These are phyloP conservation scores for Ispidina picta DNA, from an alignment of 2,797 vertebrate genomes.

Conservation along the genomic window DNA sequence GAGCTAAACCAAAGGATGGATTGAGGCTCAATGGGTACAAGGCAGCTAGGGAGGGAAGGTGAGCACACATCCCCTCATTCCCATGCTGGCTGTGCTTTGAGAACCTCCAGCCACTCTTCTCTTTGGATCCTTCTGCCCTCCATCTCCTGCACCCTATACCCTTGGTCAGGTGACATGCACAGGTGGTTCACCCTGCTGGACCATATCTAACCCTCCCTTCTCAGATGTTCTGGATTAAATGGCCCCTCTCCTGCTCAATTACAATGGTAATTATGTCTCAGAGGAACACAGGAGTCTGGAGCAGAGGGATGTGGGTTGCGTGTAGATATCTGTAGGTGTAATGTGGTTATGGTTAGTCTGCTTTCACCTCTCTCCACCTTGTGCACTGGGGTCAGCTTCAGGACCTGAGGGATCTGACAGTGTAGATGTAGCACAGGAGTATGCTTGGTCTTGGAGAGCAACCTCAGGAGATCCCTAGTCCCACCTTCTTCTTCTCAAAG, in stretches of 20 bases:
- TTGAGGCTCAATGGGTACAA: not conserved
- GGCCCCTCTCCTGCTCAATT: not conserved
- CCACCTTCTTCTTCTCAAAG: not conserved
- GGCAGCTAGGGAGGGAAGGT: not conserved
- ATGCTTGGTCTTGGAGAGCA: rapidly evolving
- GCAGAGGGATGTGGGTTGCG: not conserved
- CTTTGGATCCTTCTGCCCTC: not conserved
- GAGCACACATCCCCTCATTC: rapidly evolving
- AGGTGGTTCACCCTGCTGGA: not conserved
- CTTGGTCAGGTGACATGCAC: rapidly evolving
- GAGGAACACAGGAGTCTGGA: not conserved
- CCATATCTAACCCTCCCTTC: not conserved
- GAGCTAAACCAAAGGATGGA: not conserved
- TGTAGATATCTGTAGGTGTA: too few relatives aligned
- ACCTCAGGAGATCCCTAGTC: not conserved
- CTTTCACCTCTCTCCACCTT: not conserved
- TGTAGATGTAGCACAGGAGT: not conserved
- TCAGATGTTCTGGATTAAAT: not conserved
- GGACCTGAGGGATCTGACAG: not conserved
- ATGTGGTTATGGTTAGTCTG: rapidly evolving
- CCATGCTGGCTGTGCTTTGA: not conserved
- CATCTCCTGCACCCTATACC: not conserved
- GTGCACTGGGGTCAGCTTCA: not conserved
- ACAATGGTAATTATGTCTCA: not conserved
- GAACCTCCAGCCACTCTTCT: not conserved